Evolutionary conservation across 2,888 invertebrate species (phyloP), one percentile per base, ranked within the genome.

Genomic region (Masnerella sp.): DNA sequence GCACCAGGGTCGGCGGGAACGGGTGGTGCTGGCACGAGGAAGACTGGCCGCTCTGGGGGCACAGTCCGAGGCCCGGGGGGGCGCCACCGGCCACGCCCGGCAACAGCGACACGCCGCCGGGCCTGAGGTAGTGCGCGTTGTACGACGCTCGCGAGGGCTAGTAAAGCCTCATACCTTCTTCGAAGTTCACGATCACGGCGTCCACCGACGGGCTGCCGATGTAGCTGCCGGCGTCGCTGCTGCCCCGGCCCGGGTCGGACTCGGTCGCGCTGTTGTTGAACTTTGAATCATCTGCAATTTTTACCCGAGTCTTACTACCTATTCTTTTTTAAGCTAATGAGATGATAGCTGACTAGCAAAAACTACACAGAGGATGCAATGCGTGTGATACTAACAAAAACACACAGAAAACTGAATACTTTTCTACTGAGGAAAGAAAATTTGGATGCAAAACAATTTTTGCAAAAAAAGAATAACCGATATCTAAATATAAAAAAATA

Each of bases 121-220:
- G 86, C 81, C 86, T 84, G 83, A 87, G 85, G 83, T 87, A 87
- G 83, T 86, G 87, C 81, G 86, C 83, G 83, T 87, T 87, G 84
- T 84, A 86, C 82, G 87, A 84, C 83, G 85, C 84, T 82, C 86
- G 85, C 84, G 86, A 86, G 87, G 86, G 87, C 87, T 91, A 91
- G 90, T 92, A 92, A 88, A 93, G 91, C 86, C 92, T 91, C 93
- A 93, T 93, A 93, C 93, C 93, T 93, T 93, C 93, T 90, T 93
- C 93, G 88, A 93, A 93, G 90, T 92, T 93, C 85, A 93, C 93
- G 83, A 93, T 93, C 81, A 94, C 90, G 34, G 93, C 91, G 85
- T 93, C 93, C 76, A 92, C 92, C 47, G 91, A 91, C 77, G 88
- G 86, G 78, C 84, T 87, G 70, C 84, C 84, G 70, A 85, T 86